Conservation (phyloP, 1,140 invertebrate species). For the Arion vulgaris region DNA sequence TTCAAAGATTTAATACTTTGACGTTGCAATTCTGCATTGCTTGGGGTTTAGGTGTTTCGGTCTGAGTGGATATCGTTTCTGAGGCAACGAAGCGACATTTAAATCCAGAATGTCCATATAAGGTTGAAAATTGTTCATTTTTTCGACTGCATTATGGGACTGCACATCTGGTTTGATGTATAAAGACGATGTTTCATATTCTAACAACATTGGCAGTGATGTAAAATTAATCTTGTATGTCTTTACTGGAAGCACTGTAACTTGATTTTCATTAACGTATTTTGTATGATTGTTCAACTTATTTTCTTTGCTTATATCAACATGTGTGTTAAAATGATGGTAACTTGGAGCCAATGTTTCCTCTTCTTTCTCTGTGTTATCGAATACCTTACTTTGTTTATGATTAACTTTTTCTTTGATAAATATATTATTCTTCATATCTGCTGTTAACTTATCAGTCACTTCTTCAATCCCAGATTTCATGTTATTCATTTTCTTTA, state of each 20-base stretch:
- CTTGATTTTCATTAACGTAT: not conserved
- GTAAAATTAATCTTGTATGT: not conserved
- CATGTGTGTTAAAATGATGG: not conserved
- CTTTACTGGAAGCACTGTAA: not conserved
- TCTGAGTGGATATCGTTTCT: not conserved
- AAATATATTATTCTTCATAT: too few species aligned
- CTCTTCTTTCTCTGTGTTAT: not conserved
- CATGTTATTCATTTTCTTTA: too few species aligned
- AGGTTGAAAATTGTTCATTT: not conserved
- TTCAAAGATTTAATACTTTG: slow-evolving; percentile 26
- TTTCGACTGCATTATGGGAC: not conserved
- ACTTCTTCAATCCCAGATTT: too few species aligned
- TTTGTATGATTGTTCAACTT: not conserved
- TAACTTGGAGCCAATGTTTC: not conserved
- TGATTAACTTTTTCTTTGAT: too few species aligned
- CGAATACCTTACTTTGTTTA: not conserved
- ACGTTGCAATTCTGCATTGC: not conserved
- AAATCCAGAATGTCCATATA: not conserved
- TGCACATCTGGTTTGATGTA: not conserved
- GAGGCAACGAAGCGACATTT: not conserved
- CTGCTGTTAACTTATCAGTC: too few species aligned
- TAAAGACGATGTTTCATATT: not conserved
- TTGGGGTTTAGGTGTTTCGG: not conserved
- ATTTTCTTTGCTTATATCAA: not conserved
- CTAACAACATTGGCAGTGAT: not conserved